phyloP scores from a whole-genome alignment of 2,113 vertebrate genomes.

The Ctenomys sociabilis region DNA sequence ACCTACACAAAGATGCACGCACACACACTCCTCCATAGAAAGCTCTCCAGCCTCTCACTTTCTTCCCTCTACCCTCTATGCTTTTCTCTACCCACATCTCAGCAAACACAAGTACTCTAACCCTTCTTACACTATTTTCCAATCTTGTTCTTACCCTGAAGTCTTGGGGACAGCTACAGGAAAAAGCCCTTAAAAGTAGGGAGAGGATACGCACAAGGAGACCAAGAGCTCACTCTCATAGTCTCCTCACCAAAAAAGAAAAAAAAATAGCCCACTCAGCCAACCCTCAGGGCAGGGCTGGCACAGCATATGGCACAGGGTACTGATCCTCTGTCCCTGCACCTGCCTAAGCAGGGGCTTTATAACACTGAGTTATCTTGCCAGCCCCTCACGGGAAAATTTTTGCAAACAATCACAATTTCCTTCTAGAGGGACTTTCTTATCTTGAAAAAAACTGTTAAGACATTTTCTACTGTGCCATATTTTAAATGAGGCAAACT shows the following conservation, averaged over 20 bases:
- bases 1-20: background rate
- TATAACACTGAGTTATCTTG: too few relatives aligned
- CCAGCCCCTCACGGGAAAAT: background rate
- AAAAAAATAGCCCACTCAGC: too few relatives aligned
- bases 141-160: background rate
- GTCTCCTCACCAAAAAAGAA: background rate
- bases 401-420: conserved; percentile 1
- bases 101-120: conserved; percentile 16
- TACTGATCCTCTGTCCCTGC: too few relatives aligned
- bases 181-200: background rate
- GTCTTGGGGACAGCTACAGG: background rate
- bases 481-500: conserved; percentile 45
- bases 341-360: too few relatives aligned
- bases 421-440: conserved; percentile 43
- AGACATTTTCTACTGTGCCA: conserved; percentile 25
- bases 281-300: too few relatives aligned
- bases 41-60: background rate
- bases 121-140: background rate
- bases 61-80: background rate
- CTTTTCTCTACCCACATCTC: background rate
- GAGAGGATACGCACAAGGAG: background rate
- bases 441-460: conserved; percentile 27
- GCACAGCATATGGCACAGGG: too few relatives aligned
- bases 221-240: background rate
- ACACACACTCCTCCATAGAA: background rate